phyloP scores from a whole-genome alignment of 2,888 invertebrate species.

The Sinotaia quadrata region DNA sequence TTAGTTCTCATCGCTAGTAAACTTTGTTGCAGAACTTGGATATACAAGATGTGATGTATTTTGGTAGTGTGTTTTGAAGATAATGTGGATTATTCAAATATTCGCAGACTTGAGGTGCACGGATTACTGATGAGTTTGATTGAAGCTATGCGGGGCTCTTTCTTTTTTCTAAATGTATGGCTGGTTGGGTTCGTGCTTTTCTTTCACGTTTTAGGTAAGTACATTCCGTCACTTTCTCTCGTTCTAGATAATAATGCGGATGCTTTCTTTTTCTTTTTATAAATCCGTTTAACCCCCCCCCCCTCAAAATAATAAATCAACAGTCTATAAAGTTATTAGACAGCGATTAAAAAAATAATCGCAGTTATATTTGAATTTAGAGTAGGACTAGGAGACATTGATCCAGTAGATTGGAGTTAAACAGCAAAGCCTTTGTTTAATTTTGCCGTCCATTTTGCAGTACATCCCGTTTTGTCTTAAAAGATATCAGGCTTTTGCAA shows the following conservation, averaged over 20 bases:
- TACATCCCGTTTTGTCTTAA: too few species aligned
- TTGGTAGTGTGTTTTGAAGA: conserved; percentile 4
- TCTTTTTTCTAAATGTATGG: conserved; percentile 16
- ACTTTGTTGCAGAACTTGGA: conserved; percentile 24
- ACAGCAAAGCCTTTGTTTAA: conserved; percentile 16
- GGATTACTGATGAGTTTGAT: conserved; percentile 13
- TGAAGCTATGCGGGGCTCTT: conserved; percentile 24
- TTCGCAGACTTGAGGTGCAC: conserved; percentile 23
- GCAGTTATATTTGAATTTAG: too few species aligned
- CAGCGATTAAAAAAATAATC: too few species aligned
- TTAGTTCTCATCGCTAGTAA: conserved; percentile 26
- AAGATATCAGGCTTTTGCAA: too few species aligned
- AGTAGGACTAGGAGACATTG: too few species aligned
- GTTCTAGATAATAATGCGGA: too few species aligned
- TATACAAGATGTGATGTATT: conserved; percentile 24
- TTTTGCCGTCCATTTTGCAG: conserved; percentile 23
- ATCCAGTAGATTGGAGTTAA: too few species aligned
- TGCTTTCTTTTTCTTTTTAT: too few species aligned
- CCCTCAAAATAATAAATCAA: too few species aligned
- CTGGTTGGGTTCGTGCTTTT: conserved; percentile 12
- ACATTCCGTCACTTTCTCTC: conserved; percentile 30
- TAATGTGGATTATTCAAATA: conserved; percentile 23
- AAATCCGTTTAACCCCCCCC: too few species aligned
- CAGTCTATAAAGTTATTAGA: too few species aligned
- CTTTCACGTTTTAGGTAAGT: conserved; percentile 24